phyloP scores from a whole-genome alignment of 2,113 vertebrate species.

The Pyxicephalus adspersus region DNA sequence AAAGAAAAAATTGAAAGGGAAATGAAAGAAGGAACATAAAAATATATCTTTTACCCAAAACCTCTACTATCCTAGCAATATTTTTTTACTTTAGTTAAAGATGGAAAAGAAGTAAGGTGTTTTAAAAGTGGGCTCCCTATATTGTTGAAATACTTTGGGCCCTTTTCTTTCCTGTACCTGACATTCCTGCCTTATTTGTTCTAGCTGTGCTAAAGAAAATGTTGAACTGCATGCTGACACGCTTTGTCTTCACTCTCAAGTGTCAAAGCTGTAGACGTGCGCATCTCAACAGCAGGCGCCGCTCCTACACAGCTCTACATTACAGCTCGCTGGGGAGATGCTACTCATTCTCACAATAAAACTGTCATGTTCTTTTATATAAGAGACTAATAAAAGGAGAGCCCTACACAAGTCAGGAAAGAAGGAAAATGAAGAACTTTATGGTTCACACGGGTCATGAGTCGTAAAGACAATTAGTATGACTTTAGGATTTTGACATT shows the following conservation, averaged over 20 bases:
- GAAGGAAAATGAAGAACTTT: constrained; percentile 33
- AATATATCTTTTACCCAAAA: too few species aligned
- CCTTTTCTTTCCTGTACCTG: too few species aligned
- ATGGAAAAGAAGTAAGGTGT: too few species aligned
- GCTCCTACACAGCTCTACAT: constrained; percentile 23
- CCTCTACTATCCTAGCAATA: too few species aligned
- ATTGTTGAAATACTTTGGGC: too few species aligned
- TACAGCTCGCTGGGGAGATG: constrained; percentile 45
- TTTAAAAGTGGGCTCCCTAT: too few species aligned
- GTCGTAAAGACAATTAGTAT: constrained; percentile 43
- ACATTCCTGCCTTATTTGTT: too few species aligned
- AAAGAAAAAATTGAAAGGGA: too few species aligned
- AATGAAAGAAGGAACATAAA: too few species aligned
- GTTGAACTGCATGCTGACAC: not conserved
- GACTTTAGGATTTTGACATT: constrained; percentile 38
- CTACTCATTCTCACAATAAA: constrained; percentile 50
- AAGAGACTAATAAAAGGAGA: constrained; percentile 39
- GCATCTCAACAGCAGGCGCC: constrained; percentile 32
- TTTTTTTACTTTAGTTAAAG: too few species aligned
- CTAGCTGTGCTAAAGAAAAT: not conserved
- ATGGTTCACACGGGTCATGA: constrained; percentile 38
- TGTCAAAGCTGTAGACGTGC: constrained; percentile 30
- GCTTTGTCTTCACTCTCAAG: constrained; percentile 1
- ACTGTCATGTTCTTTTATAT: constrained; percentile 51
- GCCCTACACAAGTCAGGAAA: constrained; percentile 40